Evolutionary conservation across 2,888 invertebrate genomes (phyloP).

Genomic region (Troides aeacus): DNA sequence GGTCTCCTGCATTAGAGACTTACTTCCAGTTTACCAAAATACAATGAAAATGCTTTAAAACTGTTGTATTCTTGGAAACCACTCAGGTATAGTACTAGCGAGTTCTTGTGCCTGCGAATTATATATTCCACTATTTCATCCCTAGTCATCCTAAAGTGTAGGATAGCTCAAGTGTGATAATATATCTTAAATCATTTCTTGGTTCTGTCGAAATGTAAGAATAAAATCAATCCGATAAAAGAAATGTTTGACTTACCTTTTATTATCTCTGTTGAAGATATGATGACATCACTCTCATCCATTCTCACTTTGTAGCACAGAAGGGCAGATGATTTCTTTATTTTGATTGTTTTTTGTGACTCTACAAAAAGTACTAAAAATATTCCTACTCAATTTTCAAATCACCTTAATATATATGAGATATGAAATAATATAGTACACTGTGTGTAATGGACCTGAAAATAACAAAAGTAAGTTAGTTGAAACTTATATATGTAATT

Average conservation of each 20-base stretch:
- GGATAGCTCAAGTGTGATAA: too few relatives aligned
- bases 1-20: too few relatives aligned
- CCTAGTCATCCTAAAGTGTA: too few relatives aligned
- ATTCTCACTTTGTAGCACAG: conserved; percentile 71
- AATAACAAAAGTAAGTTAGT: background rate
- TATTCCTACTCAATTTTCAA: background rate
- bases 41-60: too few relatives aligned
- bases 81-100: too few relatives aligned
- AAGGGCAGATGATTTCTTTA: conserved; percentile 63
- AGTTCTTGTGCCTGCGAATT: too few relatives aligned
- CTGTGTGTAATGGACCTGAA: conserved; percentile 23
- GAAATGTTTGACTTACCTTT: conserved; percentile 73
- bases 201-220: background rate
- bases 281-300: conserved; percentile 79
- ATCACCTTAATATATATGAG: conserved; percentile 8
- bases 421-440: conserved; percentile 12
- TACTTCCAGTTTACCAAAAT: too few relatives aligned
- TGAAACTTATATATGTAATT: too few relatives aligned
- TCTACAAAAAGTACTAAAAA: conserved; percentile 1
- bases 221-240: too few relatives aligned
- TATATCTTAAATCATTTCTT: too few relatives aligned
- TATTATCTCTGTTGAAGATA: conserved; percentile 83
- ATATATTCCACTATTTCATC: too few relatives aligned
- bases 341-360: conserved; percentile 50
- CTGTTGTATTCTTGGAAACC: too few relatives aligned